phyloP scores from a whole-genome alignment of 23 tunicate species.

The Corella eumyota region DNA sequence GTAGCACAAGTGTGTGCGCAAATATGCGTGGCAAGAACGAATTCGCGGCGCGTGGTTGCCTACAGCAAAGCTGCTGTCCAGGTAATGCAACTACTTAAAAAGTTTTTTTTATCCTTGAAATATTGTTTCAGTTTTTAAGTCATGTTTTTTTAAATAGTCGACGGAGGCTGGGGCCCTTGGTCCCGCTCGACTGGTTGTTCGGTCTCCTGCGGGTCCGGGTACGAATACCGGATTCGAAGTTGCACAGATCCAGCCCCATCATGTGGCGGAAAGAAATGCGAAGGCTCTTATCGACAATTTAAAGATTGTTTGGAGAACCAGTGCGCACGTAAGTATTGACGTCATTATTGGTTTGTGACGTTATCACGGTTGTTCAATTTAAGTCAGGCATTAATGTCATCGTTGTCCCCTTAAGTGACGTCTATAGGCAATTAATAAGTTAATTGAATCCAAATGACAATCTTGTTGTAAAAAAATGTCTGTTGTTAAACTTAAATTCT shows the following conservation, averaged over 20 bases:
- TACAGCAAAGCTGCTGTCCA: slow-evolving; percentile 40
- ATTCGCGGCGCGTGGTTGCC: slow-evolving; percentile 18
- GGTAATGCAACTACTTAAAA: slow-evolving; percentile 2
- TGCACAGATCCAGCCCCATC: slow-evolving; percentile 22
- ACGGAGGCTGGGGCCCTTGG: slow-evolving; percentile 52
- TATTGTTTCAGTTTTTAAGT: slow-evolving; percentile 3
- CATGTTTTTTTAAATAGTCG: slow-evolving; percentile 9
- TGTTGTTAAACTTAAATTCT: too few relatives aligned
- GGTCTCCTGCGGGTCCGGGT: slow-evolving; percentile 41
- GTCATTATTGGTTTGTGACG: too few relatives aligned
- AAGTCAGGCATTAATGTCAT: too few relatives aligned
- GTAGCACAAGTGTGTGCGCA: slow-evolving; percentile 40
- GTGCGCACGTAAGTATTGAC: slow-evolving; percentile 14
- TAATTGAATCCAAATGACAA: too few relatives aligned
- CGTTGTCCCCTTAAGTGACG: too few relatives aligned
- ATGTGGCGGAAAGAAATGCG: slow-evolving; percentile 37
- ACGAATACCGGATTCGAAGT: slow-evolving; percentile 39
- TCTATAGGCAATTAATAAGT: too few relatives aligned
- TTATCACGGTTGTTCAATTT: too few relatives aligned
- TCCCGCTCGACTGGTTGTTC: slow-evolving; percentile 52
- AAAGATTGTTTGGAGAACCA: slow-evolving; percentile 21
- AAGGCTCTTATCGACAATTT: slow-evolving; percentile 22
- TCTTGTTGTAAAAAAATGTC: too few relatives aligned
- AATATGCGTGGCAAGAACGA: slow-evolving; percentile 15
- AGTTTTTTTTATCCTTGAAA: neutral